Evolutionary conservation across 1,140 invertebrate genomes (phyloP), one percentile per base, ranked within the genome.

Genomic region (Diachasma alloeum): DNA sequence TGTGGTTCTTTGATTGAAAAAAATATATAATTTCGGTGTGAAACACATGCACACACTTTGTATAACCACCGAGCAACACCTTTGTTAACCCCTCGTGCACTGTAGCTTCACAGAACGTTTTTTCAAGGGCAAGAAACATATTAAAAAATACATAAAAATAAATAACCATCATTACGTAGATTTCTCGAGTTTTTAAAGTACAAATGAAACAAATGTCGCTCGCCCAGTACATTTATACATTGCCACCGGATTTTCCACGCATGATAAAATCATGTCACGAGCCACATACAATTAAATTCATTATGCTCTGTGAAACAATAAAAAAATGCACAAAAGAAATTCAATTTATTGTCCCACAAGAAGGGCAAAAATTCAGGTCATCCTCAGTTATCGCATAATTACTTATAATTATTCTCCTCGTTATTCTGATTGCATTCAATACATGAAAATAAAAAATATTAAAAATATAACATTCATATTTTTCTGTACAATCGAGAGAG

Each of bases 51-150:
- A 53, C 48, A 15, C 48, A 53, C 48, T n/a, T 53, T 53, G 48
- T 53, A 63, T 0, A 78, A 36, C 0, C 76, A 70, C n/a, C 81
- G 80, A 13, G 85, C 68, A 37, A 85, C 70, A 53, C 48, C 74
- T 80, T 85, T 13, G 79, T 77, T 11, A 84, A 63, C 8, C 77
- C 69, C 0, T 84, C 82, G 9, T 81, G 74, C 13, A 83, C 53
- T 44, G 83, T 15, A 17, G 81, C 70, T 5, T 81, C 70, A 53
- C 72, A 72, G 5, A 68, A 17, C 46, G 72, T 17, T 75, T 73
- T 44, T 31, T 68, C n/a, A 17, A 53, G 48, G 4, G 17, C 15
- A 53, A 53, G 17, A 17, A 53, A 17, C n/a, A 53, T 15, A 53
- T 15, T 66, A 10, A 48, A 71, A 39, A 79, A 44, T 39, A 31